phyloP scores from a whole-genome alignment of 2,888 invertebrate genomes.

The Halocaridina rubra region DNA sequence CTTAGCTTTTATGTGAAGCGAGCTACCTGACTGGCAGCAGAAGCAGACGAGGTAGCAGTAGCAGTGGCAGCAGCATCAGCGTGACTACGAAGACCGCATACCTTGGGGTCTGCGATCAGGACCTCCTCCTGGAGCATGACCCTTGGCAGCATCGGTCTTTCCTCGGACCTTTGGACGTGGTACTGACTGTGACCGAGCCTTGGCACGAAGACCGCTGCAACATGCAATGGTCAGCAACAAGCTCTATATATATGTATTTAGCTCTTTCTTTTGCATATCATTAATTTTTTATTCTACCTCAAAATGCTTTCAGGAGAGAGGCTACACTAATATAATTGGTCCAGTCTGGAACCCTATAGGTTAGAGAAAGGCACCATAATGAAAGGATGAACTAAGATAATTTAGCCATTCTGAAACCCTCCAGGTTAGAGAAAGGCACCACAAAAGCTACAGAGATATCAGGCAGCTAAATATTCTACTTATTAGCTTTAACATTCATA shows the following conservation, averaged over 20 bases:
- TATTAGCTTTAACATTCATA: too few species aligned
- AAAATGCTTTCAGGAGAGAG: not conserved
- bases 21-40: not conserved
- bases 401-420: too few species aligned
- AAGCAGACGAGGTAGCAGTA: not conserved
- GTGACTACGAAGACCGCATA: conserved; percentile 40
- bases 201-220: conserved; percentile 48
- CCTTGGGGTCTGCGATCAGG: conserved; percentile 31
- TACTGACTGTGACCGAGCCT: conserved; percentile 54
- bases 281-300: not conserved
- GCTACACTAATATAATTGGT: too few species aligned
- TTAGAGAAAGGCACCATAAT: not conserved
- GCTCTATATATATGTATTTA: not conserved
- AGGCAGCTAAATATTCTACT: too few species aligned
- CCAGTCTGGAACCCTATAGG: too few species aligned
- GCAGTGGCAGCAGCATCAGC: not conserved
- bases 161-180: conserved; percentile 41
- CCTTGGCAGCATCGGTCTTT: not conserved
- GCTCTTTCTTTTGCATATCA: not conserved
- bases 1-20: not conserved
- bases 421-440: too few species aligned
- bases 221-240: conserved; percentile 20
- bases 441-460: too few species aligned
- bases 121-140: conserved; percentile 6
- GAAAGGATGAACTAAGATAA: too few species aligned